These are phyloP conservation scores for Tanypteryx hageni DNA, from an alignment of 2,888 invertebrate species.

Conservation along the genomic window DNA sequence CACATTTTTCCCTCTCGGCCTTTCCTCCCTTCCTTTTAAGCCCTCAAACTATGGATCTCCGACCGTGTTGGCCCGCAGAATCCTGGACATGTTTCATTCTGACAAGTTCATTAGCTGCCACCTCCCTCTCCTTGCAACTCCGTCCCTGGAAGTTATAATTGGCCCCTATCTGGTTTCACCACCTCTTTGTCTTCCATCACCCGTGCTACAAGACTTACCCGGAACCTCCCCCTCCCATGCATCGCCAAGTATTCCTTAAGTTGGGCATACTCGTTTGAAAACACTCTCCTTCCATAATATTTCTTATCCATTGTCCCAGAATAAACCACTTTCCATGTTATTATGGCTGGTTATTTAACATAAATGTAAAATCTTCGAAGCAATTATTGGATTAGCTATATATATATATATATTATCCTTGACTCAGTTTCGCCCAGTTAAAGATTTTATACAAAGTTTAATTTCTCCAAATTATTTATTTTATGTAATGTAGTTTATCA, in stretches of 20 bases:
- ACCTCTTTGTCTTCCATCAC: slow-evolving; percentile 57
- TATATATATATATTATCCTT: no score
- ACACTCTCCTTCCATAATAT: background rate
- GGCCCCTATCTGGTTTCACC: slow-evolving; percentile 55
- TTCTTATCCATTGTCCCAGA: background rate
- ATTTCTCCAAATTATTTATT: no score
- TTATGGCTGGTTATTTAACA: no score
- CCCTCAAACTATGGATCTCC: slow-evolving; percentile 13
- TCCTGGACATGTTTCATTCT: slow-evolving; percentile 51
- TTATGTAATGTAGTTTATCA: no score
- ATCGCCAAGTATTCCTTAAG: slow-evolving; percentile 19
- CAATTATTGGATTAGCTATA: no score
- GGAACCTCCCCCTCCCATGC: slow-evolving; percentile 37
- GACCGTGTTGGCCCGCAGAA: slow-evolving; percentile 33
- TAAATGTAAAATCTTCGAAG: no score
- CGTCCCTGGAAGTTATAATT: slow-evolving; percentile 57
- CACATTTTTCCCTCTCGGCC: background rate
- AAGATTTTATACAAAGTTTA: no score
- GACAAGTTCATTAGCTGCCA: slow-evolving; percentile 57
- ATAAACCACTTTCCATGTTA: background rate
- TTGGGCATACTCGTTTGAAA: slow-evolving; percentile 13
- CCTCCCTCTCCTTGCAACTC: slow-evolving; percentile 14
- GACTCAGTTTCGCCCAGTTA: no score
- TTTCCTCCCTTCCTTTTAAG: background rate
- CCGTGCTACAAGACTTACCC: background rate